Evolutionary conservation across 2,888 invertebrate genomes (phyloP), one percentile per base, ranked within the genome.

Genomic region (Balanococcus diminutus): DNA sequence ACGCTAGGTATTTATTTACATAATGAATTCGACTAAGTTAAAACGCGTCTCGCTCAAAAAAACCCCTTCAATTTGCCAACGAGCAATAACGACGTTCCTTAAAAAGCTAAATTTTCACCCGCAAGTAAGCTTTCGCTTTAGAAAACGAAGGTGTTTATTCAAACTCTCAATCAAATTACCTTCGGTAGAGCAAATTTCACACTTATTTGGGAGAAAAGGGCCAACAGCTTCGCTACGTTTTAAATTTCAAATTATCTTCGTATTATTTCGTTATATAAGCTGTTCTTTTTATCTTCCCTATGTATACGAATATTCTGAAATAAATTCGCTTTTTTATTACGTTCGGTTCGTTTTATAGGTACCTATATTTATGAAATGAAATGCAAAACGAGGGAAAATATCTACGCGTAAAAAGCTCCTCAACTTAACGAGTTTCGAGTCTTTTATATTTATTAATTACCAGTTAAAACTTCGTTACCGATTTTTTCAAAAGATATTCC

Each of bases 1-100:
- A 46, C 36, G 46, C 46, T 46, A 46, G 46, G 42, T 39, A 31
- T 28, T 46, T 82, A 82, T 82, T 82, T 82, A 82, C 82, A 82
- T 46, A 46, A 46, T 46, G n/a, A 46, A 46, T 51, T 46, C 32
- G 14, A 31, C 72, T 72, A 72, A 72, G n/a, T 31, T n/a, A 72
- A 32, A 72, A 72, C 72, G 72, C 32, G 32, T 72, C 28, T 72
- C 14, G 31, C 8, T 28, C 31, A 9, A 0, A 25, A 14, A 72
- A 31, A 72, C 46, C 46, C 14, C 42, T 42, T 42, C 16, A 56
- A 56, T 42, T 42, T 42, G 36, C 36, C 42, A 14, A 46, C n/a
- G 46, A 46, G 42, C 46, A n/a, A n/a, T n/a, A n/a, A 72, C 72
- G 72, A 72, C 72, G 72, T 72, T 72, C 14, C 72, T 46, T 11